Base-by-base conservation (phyloP, 2,888 invertebrate genomes). In the Aporophyla nigra region DNA sequence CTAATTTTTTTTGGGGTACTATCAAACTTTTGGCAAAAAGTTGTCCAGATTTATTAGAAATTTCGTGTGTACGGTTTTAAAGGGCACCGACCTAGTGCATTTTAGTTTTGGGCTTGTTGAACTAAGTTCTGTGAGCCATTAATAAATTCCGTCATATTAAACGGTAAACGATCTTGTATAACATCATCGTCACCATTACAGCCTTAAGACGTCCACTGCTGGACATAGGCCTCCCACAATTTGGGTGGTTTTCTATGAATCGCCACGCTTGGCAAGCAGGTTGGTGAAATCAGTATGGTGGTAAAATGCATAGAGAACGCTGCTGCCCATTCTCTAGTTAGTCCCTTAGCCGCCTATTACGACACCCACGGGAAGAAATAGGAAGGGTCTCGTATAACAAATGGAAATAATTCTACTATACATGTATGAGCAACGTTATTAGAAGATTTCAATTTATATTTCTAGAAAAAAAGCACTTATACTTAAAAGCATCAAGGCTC, bases 41-140 rank as follows among this genome's bases (percentile, higher is more conserved):
- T 85, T 65, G 76, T 61, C n/a, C 71, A 80, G 70, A 84, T 82
- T 86, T 83, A 79, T 85, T 86, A 56, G 76, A 85, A 86, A 71
- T 78, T 83, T 78, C 58, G 27, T 68, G 49, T 74, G 24, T 21
- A 72, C 46, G 43, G 33, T 81, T 74, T 68, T 49, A 33, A 24
- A 76, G 76, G 69, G 78, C 65, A n/a, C 10, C 71, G 67, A 68
- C 74, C 63, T 69, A 63, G 27, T 83, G 81, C 67, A 75, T 83
- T 81, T 87, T 67, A 63, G 66, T 73, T 69, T 70, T 59, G 16
- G 33, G 51, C 24, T 71, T 74, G 12, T 59, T 59, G 27, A 68
- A 73, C 43, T 33, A 61, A 69, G 73, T 40, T 72, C 24, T 12
- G 46, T 51, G 51, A 61, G 65, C 40, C 62, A 10, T 74, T 67